Conservation (phyloP, 1,140 invertebrate genomes). For the Anastatus disparis region DNA sequence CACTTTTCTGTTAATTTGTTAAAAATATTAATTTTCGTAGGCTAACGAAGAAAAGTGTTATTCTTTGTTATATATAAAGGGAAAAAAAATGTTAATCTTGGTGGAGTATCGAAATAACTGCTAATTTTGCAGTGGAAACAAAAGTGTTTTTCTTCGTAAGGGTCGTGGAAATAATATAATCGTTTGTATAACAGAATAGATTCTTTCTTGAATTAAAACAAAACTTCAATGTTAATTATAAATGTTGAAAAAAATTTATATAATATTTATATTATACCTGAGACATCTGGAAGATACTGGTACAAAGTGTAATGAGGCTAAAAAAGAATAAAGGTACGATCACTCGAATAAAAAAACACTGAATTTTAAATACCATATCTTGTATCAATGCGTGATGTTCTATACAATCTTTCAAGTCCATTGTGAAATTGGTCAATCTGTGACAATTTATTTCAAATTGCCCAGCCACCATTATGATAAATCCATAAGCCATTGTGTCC, state of each 20-base stretch:
- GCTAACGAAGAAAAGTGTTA: no score
- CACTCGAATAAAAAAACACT: neutral
- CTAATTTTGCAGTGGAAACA: no score
- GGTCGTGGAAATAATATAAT: no score
- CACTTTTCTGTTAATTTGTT: no score
- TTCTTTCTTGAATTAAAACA: no score
- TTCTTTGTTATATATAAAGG: no score
- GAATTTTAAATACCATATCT: neutral
- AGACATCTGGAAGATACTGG: neutral
- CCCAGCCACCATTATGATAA: neutral
- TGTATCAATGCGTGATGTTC: neutral
- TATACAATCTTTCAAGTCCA: neutral
- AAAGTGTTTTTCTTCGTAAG: no score
- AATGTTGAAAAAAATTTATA: neutral
- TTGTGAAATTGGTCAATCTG: neutral
- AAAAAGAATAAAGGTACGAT: neutral
- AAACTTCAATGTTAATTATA: no score
- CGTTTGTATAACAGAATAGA: no score
- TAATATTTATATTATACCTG: slow-evolving; percentile 1
- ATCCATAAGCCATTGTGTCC: neutral
- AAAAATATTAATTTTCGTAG: no score
- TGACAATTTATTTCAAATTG: neutral
- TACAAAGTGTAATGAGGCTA: neutral
- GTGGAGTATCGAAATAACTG: no score
- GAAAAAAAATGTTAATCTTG: no score